Evolutionary conservation across 2,888 invertebrate genomes (phyloP), one percentile per base, ranked within the genome.

Genomic region (Allophyes oxyacanthae): DNA sequence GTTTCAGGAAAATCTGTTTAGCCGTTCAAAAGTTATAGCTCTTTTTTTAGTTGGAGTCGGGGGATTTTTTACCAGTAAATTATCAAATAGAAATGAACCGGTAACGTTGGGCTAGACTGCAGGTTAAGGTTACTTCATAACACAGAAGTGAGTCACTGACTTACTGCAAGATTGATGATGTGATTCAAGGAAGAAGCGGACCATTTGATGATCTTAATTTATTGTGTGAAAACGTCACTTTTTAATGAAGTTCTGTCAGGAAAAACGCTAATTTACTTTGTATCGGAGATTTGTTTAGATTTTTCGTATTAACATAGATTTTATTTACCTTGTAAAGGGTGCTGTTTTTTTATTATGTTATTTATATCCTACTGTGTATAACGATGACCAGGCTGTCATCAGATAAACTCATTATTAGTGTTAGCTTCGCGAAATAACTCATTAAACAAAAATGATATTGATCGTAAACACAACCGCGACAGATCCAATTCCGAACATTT

Each of bases 401-500:
- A 59, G 64, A 65, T 69, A 59, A 43, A 43, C 59, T 65, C 63
- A 50, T 65, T 72, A 78, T 78, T 72, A 72, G 71, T 64, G 77
- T 75, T 79, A 77, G 72, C 78, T 63, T 65, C 75, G 74, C 82
- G 83, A 84, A 88, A 86, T 87, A 89, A 85, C 82, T 90, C 91
- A 91, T 91, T 92, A 91, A 88, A 87, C 85, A 85, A 91, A 91
- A 91, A 85, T 90, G 91, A 92, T 92, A 89, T 79, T 73, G 77
- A 92, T 92, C 92, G 86, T 85, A 81, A 83, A 83, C 78, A 77
- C 70, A 81, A 79, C 79, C 82, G 80, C 80, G 78, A 75, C 74
- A 78, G 83, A 88, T 89, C 83, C 86, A 83, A 89, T 90, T 87
- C 82, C 70, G 81, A 88, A 92, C 89, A 84, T 90, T 92, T 92